Percentiles rank a stretch among this genome's conserved stretches.
phyloP scores from a whole-genome alignment of 2,797 vertebrate genomes.

The Lates japonicus region DNA sequence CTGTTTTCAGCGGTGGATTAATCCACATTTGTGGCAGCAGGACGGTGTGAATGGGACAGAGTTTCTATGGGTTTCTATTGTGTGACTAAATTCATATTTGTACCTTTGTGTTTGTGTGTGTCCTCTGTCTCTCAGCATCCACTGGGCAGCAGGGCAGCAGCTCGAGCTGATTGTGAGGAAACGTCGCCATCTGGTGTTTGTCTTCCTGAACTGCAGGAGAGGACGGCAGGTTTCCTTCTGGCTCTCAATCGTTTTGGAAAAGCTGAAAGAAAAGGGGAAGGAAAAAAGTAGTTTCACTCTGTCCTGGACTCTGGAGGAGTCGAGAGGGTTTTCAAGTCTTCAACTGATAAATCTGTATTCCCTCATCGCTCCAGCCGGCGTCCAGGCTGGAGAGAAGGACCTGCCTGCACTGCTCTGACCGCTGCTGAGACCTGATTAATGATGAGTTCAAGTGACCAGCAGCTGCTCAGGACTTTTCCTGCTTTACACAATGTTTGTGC shows the following conservation, averaged over 20 bases:
- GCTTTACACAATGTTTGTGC: conserved; percentile 2
- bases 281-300: background rate
- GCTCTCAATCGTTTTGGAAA: conserved; percentile 3
- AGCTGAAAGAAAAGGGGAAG: background rate
- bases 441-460: conserved; percentile 9
- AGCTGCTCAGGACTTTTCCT: background rate
- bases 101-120: background rate
- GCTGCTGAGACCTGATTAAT: background rate
- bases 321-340: background rate
- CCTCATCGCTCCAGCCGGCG: background rate
- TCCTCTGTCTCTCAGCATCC: conserved; percentile 58
- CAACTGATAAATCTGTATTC: background rate
- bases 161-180: conserved; percentile 43
- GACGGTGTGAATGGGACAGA: too few species aligned
- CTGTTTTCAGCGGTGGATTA: too few species aligned
- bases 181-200: conserved; percentile 23
- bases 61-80: background rate
- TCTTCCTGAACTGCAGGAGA: conserved; percentile 4
- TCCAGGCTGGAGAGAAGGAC: background rate
- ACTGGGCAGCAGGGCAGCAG: conserved; percentile 60
- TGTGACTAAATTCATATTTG: background rate
- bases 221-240: background rate
- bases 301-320: background rate
- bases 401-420: background rate
- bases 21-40: too few species aligned